A percentile compares a stretch with the other conserved stretches of the same genome.
phyloP scores from a whole-genome alignment of 2,113 vertebrate genomes.

The Mastomys coucha region DNA sequence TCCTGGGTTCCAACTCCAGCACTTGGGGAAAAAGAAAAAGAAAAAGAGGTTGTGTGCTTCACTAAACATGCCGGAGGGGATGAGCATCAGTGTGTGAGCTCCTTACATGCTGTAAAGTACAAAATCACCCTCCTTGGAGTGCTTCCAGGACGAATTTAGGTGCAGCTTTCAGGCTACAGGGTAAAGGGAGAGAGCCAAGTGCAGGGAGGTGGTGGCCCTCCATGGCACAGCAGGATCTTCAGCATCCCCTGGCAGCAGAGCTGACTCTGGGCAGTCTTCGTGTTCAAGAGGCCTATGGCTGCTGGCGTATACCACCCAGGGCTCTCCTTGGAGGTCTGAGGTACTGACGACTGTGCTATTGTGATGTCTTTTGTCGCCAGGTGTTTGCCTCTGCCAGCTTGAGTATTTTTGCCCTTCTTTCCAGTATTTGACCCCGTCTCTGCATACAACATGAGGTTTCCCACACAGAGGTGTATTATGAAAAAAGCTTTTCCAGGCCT shows the following conservation, averaged over 20 bases:
- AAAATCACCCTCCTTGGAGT: too few species aligned
- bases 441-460: rapidly evolving
- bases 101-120: rapidly evolving
- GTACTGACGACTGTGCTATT: too few species aligned
- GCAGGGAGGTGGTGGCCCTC: too few species aligned
- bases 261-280: neutral
- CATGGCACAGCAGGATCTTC: neutral
- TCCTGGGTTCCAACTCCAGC: neutral
- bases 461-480: rapidly evolving
- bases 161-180: neutral
- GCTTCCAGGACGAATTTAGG: neutral
- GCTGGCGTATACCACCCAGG: neutral
- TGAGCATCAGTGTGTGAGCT: neutral
- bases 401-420: neutral
- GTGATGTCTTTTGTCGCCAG: neutral
- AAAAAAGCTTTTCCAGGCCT: neutral
- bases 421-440: neutral
- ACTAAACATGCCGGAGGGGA: neutral
- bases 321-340: neutral
- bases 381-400: neutral
- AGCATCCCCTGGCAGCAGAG: neutral
- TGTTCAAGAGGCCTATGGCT: neutral
- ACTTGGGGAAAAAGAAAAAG: neutral
- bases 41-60: too few species aligned
- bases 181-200: neutral